Evolutionary conservation across 2,797 vertebrate genomes (phyloP).

Genomic region (Danio kyathit): DNA sequence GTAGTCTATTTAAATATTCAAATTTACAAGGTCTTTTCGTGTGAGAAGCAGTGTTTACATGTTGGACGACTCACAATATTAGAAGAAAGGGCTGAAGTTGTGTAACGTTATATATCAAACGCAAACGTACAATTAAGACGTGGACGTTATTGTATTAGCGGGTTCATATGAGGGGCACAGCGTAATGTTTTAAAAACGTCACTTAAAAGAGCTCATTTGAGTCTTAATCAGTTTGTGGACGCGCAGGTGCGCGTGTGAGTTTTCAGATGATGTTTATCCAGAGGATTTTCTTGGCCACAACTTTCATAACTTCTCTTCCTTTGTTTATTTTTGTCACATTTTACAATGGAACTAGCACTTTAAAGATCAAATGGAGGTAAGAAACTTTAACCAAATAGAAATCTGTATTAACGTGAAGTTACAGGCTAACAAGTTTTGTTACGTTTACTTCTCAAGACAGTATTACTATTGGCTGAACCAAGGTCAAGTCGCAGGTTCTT

Average conservation of each 20-base stretch:
- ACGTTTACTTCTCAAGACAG: background rate
- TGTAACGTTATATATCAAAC: background rate
- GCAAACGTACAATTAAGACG: no score
- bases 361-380: background rate
- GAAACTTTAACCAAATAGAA: background rate
- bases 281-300: background rate
- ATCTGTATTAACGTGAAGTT: background rate
- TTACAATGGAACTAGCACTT: background rate
- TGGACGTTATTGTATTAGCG: background rate
- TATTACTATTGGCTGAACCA: background rate
- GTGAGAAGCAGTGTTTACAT: background rate
- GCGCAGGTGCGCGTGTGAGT: background rate
- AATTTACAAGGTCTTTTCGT: no score
- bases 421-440: background rate
- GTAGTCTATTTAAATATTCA: background rate
- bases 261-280: slow-evolving; percentile 5
- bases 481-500: background rate
- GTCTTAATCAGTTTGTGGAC: background rate
- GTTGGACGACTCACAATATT: background rate
- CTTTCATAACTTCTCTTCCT: background rate
- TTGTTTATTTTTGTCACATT: background rate
- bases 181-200: background rate
- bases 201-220: background rate
- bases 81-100: background rate
- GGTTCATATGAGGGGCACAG: background rate